Base-by-base conservation (phyloP, 1,140 invertebrate species). In the Cylas formicarius region DNA sequence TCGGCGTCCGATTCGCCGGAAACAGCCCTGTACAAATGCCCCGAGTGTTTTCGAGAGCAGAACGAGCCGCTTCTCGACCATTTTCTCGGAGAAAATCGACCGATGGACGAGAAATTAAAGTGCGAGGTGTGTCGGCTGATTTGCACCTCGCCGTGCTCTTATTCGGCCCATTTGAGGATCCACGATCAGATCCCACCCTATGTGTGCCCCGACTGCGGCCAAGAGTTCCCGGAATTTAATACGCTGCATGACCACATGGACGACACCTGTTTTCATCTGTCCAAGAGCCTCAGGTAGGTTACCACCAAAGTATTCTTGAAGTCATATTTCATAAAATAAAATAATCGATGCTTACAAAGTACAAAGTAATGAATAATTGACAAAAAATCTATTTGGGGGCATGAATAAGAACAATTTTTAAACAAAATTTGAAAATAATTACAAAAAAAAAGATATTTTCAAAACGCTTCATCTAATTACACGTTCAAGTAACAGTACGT, bases 171-270 rank as follows among this genome's bases (percentile, higher is more conserved):
- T 55, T 36, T 67, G 33, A 62, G 69, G 23, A 53, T 73, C 18
- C 73, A 74, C 57, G 53, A 63, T 10, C 65, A 60, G 44, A 40
- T 35, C 18, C 50, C 65, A n/a, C 71, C 71, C 16, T 70, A 52
- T 56, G 65, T 65, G 34, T 75, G 72, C 46, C 71, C 72, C 3
- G 71, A 74, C 57, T 75, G 73, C 62, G 73, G 71, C 0, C 53
- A 60, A 17, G 27, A 59, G 22, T 65, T 73, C 42, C 21, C 53
- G 20, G 55, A 51, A 14, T 65, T 60, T 27, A 43, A 45, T 11
- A 62, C 65, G 39, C 63, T 72, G 20, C 63, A 61, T 42, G 57
- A 54, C 21, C 73, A 75, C 54, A 58, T 70, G 46, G 69, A 72
- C 50, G 65, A 70, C 41, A 65, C 68, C 17, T 65, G 63, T 68